Conservation (phyloP, 2,113 vertebrate species). For the Poecilia latipinna region DNA sequence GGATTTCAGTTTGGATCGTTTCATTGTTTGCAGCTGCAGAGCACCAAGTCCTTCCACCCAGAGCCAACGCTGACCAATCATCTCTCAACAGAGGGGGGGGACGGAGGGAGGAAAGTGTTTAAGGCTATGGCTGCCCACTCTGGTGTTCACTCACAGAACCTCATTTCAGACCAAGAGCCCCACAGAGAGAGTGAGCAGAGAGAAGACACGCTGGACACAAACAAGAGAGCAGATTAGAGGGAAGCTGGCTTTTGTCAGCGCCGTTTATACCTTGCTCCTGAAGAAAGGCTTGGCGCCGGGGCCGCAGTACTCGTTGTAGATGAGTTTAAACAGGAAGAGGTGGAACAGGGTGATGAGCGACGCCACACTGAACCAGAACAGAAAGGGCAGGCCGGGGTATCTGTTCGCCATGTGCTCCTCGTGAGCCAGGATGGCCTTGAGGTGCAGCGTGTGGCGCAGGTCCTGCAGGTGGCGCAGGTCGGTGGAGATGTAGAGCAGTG, state of each 20-base stretch:
- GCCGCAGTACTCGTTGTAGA: constrained; percentile 99
- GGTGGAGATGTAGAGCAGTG: constrained; percentile 94
- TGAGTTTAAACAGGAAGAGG: constrained; percentile 98
- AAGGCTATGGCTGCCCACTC: not conserved
- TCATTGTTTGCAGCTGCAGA: not conserved
- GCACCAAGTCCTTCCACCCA: not conserved
- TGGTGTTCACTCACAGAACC: not conserved
- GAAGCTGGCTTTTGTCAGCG: not conserved
- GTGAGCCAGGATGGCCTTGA: constrained; percentile 94
- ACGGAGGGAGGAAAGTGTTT: not conserved
- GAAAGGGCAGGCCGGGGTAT: constrained; percentile 93
- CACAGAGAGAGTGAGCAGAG: constrained; percentile 29
- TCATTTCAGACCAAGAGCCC: constrained; percentile 26
- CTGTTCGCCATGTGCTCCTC: constrained; percentile 99
- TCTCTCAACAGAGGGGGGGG: not conserved
- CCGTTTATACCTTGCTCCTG: constrained; percentile 94
- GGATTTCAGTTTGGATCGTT: not conserved
- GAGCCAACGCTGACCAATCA: not conserved
- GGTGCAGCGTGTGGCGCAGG: constrained; percentile 93
- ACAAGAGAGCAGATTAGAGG: constrained; percentile 19
- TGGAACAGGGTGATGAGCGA: constrained; percentile 98
- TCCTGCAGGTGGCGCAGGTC: constrained; percentile 94
- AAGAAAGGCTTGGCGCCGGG: constrained; percentile 96
- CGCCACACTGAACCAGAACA: constrained; percentile 99
- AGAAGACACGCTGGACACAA: constrained; percentile 33